Percentiles rank a stretch among this genome's conserved stretches.
phyloP scores from a whole-genome alignment of 2,797 vertebrate species.

The Sebastolobus altivelis region DNA sequence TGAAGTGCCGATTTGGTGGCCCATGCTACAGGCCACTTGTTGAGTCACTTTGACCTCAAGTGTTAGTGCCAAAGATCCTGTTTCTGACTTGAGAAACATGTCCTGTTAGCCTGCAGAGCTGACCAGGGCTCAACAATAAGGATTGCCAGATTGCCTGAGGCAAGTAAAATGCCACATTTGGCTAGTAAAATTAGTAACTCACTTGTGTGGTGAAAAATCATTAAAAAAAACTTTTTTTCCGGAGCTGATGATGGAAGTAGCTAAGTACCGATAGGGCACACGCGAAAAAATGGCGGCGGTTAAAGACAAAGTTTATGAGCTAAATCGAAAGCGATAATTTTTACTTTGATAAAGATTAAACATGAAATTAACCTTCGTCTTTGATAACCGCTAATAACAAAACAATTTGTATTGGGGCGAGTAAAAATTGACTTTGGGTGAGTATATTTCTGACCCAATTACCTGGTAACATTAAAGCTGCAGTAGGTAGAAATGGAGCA shows the following conservation, averaged over 20 bases:
- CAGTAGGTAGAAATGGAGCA: too few relatives aligned
- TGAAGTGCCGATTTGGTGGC: too few relatives aligned
- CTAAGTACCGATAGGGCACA: neutral
- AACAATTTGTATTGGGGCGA: neutral
- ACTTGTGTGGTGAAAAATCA: neutral
- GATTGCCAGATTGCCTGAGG: neutral
- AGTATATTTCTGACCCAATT: neutral
- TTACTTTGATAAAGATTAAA: neutral
- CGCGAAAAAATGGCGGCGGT: neutral
- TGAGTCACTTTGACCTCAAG: neutral
- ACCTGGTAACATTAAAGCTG: neutral
- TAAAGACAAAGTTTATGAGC: neutral
- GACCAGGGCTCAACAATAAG: neutral
- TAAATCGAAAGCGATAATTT: neutral
- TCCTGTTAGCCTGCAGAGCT: neutral
- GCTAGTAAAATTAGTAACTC: neutral
- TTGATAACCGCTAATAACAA: neutral
- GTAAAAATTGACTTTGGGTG: neutral
- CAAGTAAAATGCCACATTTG: neutral
- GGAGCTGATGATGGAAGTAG: neutral
- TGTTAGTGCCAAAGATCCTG: neutral
- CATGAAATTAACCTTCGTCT: neutral
- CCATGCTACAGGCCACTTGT: neutral
- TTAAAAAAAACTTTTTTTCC: neutral
- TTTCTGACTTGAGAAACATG: neutral